These are phyloP conservation scores for Hesperophylax magnus DNA, from an alignment of 1,140 invertebrate species.

Conservation along the genomic window DNA sequence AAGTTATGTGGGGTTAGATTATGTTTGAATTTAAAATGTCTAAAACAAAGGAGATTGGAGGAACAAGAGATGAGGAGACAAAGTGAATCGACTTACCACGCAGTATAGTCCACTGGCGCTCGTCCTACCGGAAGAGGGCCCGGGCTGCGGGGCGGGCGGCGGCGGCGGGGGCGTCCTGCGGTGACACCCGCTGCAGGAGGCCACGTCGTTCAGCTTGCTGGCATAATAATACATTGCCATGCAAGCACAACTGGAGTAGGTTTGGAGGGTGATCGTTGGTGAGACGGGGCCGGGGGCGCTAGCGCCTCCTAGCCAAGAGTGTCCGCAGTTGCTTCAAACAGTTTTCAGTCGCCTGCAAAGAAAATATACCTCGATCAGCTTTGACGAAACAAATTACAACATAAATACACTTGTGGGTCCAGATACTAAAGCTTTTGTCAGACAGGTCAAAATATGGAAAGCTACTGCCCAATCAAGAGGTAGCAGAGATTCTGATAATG, in stretches of 20 bases:
- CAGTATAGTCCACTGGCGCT: constrained; percentile 29
- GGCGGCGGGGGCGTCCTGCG: constrained; percentile 59
- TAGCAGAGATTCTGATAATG: no score
- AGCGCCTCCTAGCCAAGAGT: not conserved
- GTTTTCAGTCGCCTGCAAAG: constrained; percentile 2
- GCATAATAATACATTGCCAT: constrained; percentile 73
- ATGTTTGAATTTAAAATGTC: no score
- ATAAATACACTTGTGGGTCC: no score
- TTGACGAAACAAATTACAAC: no score
- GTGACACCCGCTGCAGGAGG: constrained; percentile 69
- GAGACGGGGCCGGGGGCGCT: not conserved
- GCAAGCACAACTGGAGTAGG: constrained; percentile 52
- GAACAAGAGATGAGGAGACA: no score
- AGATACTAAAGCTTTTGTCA: no score
- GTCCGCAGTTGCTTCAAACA: not conserved
- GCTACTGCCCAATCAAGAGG: no score
- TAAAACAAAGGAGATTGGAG: no score
- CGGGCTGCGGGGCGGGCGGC: constrained; percentile 60
- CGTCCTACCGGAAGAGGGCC: constrained; percentile 58
- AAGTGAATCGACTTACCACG: not conserved
- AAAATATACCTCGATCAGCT: not conserved
- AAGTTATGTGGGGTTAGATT: no score
- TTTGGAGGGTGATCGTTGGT: no score
- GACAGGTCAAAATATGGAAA: no score
- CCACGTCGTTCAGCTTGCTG: constrained; percentile 69